Conservation (phyloP, 2,113 vertebrate species). For the Glaucidium brasilianum region DNA sequence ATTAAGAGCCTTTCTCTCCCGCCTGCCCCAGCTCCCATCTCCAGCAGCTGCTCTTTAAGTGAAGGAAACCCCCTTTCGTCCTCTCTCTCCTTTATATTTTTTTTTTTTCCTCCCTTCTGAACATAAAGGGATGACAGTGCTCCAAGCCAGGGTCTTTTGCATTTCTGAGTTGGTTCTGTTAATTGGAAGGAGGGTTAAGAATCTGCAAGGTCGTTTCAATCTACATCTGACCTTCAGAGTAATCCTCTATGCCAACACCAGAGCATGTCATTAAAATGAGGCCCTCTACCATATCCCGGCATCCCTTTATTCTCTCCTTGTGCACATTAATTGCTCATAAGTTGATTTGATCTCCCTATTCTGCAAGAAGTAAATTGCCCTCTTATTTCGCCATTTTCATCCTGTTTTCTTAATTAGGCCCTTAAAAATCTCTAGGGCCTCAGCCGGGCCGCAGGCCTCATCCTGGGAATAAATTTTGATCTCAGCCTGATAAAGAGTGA, state of each 20-base stretch:
- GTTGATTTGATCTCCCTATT: constrained; percentile 82
- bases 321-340: constrained; percentile 76
- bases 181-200: constrained; percentile 72
- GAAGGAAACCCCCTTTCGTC: constrained; percentile 55
- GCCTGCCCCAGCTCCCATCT: background rate
- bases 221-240: constrained; percentile 79
- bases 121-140: constrained; percentile 38
- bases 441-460: constrained; percentile 65
- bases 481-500: constrained; percentile 73
- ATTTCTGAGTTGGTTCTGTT: constrained; percentile 74
- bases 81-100: constrained; percentile 20
- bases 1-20: constrained; percentile 43
- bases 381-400: constrained; percentile 82
- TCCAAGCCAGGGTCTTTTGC: constrained; percentile 54
- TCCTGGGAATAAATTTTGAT: constrained; percentile 74
- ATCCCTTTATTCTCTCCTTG: constrained; percentile 71
- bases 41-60: background rate
- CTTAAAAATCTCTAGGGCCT: constrained; percentile 70
- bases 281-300: constrained; percentile 65
- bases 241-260: constrained; percentile 73
- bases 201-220: constrained; percentile 78
- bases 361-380: constrained; percentile 79
- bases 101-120: background rate
- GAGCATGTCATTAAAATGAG: constrained; percentile 73
- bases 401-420: constrained; percentile 80